phyloP scores from a whole-genome alignment of 2,797 vertebrate genomes.

The Fistularia commersonii region DNA sequence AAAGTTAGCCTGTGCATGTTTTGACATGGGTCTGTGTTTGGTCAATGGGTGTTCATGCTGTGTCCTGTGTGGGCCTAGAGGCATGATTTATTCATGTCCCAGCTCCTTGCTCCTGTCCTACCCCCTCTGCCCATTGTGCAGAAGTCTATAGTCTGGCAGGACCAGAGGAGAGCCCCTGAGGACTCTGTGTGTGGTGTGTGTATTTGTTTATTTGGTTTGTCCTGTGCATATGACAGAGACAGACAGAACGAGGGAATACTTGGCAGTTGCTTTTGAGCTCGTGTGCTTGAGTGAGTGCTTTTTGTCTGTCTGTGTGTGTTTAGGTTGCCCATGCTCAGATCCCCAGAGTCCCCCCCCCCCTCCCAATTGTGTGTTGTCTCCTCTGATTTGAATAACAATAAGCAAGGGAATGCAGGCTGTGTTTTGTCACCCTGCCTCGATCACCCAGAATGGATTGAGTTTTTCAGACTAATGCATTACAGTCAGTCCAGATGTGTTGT shows the following conservation, averaged over 20 bases:
- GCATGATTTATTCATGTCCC: constrained; percentile 58
- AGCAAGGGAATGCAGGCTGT: constrained; percentile 49
- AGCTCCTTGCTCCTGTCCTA: constrained; percentile 40
- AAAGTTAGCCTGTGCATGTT: not conserved
- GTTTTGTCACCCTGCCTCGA: constrained; percentile 48
- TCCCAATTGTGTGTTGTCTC: constrained; percentile 45
- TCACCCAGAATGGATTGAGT: constrained; percentile 36
- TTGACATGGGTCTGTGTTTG: not conserved
- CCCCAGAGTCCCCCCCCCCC: constrained; percentile 34
- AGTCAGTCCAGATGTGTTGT: constrained; percentile 54
- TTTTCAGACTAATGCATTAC: constrained; percentile 24
- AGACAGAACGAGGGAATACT: constrained; percentile 11
- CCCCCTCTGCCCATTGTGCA: constrained; percentile 37
- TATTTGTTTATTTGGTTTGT: constrained; percentile 14
- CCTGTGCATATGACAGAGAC: constrained; percentile 11
- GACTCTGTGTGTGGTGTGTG: constrained; percentile 17
- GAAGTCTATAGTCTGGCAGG: constrained; percentile 25
- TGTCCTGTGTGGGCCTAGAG: constrained; percentile 44
- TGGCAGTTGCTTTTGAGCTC: constrained; percentile 25
- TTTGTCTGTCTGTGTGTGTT: constrained; percentile 24
- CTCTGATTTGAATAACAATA: constrained; percentile 69
- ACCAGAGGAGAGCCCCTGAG: constrained; percentile 24
- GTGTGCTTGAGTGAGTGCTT: constrained; percentile 5
- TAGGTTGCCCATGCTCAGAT: constrained; percentile 24
- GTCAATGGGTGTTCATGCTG: constrained; percentile 5